Evolutionary conservation across 2,113 vertebrate genomes (phyloP), one percentile per base, ranked within the genome.

Genomic region (Channa argus): DNA sequence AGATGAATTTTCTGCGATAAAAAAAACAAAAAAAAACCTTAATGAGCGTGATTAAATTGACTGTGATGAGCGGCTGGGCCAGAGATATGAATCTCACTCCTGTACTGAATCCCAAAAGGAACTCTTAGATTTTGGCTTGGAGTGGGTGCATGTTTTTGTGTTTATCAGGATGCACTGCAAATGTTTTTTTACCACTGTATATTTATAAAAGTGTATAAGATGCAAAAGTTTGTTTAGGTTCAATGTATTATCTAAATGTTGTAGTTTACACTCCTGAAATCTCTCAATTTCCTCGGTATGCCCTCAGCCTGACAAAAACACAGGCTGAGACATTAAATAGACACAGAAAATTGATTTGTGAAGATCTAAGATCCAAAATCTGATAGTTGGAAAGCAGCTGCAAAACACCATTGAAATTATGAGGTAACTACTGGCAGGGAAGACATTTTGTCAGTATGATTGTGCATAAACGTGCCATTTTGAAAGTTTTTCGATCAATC

Each of bases 21-120:
- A 87, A 86, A 86, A 86, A 85, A 82, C 80, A 88, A 87, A 86
- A 86, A 86, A 85, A 82, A 24, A 24, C 82, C 87, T 90, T 89
- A 91, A 91, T 85, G 82, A 88, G 71, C 76, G 85, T 78, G 76
- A 90, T 88, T 86, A 83, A 89, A 86, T 86, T 34, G 63, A 76
- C 71, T 83, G 59, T 65, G 74, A 87, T 63, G 74, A 85, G 65
- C 75, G 24, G 59, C 70, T 77, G 77, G 67, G 67, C 78, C 51
- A 8, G 73, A 69, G 68, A 82, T 65, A 73, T 84, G 82, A 84
- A 87, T 85, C 77, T 70, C 87, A 79, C 70, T 74, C 77, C 53
- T 62, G 47, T 43, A 34, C 53, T 7, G 53, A 85, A 70, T 38
- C 83, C 78, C 80, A 86, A 80, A 63, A 84, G 84, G 68, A 86